These are phyloP conservation scores for Remorina albescens DNA, from an alignment of 2,797 vertebrate species.

Conservation along the genomic window DNA sequence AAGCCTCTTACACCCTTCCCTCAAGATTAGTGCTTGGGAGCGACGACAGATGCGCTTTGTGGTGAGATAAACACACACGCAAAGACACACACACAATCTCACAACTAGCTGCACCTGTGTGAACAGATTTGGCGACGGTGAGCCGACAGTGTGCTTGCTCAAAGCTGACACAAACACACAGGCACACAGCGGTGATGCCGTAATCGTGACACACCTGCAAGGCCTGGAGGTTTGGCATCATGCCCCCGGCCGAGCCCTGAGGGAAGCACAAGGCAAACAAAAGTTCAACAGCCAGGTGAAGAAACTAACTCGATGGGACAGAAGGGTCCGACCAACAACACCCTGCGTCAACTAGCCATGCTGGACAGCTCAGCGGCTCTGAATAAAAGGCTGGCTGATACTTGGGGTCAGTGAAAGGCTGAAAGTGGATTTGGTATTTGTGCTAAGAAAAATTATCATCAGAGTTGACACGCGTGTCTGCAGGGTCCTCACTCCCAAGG, in stretches of 20 bases:
- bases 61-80: constrained; percentile 81
- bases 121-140: constrained; percentile 83
- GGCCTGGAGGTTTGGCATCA: constrained; percentile 73
- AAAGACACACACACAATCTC: constrained; percentile 40
- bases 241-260: constrained; percentile 63
- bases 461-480: constrained; percentile 64
- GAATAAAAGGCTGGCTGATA: constrained; percentile 62
- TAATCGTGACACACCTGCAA: constrained; percentile 80
- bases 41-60: constrained; percentile 85
- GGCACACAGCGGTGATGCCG: constrained; percentile 57
- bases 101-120: constrained; percentile 80
- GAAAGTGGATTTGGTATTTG: constrained; percentile 68
- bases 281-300: constrained; percentile 77
- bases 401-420: constrained; percentile 47
- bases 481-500: constrained; percentile 63
- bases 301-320: constrained; percentile 64
- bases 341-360: constrained; percentile 29
- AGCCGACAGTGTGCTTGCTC: constrained; percentile 72
- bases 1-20: constrained; percentile 90
- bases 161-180: constrained; percentile 69
- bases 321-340: constrained; percentile 52
- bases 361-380: constrained; percentile 61
- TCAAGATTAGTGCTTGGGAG: constrained; percentile 88
- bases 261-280: constrained; percentile 75
- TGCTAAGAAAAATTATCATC: constrained; percentile 71